A percentile compares a stretch with the other conserved stretches of the same genome.
These are phyloP conservation scores for Arctia plantaginis DNA, from an alignment of 2,888 invertebrate species.

Conservation along the genomic window DNA sequence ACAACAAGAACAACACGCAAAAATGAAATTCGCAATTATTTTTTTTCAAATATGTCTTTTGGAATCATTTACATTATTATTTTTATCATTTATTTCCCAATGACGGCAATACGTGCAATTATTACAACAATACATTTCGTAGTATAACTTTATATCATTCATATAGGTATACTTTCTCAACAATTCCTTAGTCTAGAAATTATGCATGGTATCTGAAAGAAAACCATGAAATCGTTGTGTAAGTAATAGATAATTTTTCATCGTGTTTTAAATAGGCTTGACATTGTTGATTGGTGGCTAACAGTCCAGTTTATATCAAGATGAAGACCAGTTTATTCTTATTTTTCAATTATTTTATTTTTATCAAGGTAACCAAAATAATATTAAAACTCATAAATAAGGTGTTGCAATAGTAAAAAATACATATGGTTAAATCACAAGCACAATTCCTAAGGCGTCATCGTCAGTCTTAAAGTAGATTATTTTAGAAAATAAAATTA, in stretches of 20 bases:
- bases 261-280: background rate
- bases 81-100: background rate
- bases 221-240: background rate
- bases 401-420: background rate
- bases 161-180: background rate
- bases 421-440: background rate
- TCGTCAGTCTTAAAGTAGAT: no score
- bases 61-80: background rate
- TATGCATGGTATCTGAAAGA: background rate
- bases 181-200: background rate
- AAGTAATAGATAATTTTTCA: background rate
- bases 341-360: conserved; percentile 19
- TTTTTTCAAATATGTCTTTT: background rate
- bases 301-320: background rate
- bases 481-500: no score
- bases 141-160: background rate
- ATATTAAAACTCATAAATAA: background rate
- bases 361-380: conserved; percentile 27
- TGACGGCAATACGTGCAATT: background rate
- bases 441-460: no score
- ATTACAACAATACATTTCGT: background rate
- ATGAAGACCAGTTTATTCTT: conserved; percentile 29
- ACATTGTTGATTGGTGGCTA: background rate
- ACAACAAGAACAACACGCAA: background rate
- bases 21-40: background rate